phyloP scores from a whole-genome alignment of 2,113 vertebrate genomes.

The Bathybates hornii region DNA sequence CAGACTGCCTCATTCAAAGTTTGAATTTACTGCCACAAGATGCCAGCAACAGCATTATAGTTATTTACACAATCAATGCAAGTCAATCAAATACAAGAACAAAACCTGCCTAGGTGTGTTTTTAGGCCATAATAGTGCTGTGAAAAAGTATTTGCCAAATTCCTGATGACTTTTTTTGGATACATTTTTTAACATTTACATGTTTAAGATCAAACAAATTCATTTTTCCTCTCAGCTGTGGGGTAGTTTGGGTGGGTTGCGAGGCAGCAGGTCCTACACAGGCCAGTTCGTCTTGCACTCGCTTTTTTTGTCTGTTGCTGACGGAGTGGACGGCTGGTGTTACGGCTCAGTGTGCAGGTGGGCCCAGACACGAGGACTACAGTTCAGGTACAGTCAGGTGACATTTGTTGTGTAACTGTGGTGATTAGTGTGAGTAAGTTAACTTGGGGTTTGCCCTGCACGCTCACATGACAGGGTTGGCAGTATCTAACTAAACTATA shows the following conservation, averaged over 20 bases:
- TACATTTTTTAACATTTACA: neutral
- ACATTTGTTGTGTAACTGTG: neutral
- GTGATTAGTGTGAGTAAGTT: accelerated
- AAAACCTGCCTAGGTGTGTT: neutral
- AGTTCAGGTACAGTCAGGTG: neutral
- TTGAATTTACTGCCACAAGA: neutral
- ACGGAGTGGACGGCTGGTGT: neutral
- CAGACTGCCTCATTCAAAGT: neutral
- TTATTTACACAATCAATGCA: neutral
- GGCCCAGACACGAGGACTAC: accelerated
- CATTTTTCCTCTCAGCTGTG: neutral
- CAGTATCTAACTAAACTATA: neutral
- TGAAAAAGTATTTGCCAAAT: neutral
- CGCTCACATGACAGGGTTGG: neutral
- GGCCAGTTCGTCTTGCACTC: accelerated
- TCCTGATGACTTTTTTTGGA: neutral
- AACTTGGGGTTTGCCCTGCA: neutral
- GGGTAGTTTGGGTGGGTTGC: neutral
- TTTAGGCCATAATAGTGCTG: neutral
- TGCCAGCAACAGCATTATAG: neutral
- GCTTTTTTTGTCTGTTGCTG: neutral
- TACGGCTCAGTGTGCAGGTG: neutral
- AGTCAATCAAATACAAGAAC: neutral
- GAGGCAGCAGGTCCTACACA: accelerated
- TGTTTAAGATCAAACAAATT: neutral